Evolutionary conservation across 2,888 invertebrate genomes (phyloP).

Genomic region (Brenthis hecate): DNA sequence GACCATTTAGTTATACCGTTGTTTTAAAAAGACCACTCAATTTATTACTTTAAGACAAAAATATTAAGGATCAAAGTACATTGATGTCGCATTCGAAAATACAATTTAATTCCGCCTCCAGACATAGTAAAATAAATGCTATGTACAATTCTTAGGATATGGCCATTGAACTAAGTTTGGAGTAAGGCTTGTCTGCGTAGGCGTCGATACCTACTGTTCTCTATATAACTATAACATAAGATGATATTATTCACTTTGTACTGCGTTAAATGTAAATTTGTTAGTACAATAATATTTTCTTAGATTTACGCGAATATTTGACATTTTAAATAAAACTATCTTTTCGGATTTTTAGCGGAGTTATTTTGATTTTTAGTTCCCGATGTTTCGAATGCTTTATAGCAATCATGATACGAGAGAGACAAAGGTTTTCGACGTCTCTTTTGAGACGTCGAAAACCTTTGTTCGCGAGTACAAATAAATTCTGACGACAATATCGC

Average conservation of each 20-base stretch:
- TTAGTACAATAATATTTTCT: not conserved
- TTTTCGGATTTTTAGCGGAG: too few relatives aligned
- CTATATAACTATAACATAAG: conserved; percentile 3
- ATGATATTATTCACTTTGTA: not conserved
- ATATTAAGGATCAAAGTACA: conserved; percentile 18
- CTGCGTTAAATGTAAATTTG: conserved; percentile 7
- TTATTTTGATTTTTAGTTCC: too few relatives aligned
- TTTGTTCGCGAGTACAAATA: too few relatives aligned
- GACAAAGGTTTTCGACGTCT: too few relatives aligned
- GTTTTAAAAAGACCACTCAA: not conserved
- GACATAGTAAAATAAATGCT: conserved; percentile 34
- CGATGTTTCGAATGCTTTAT: too few relatives aligned
- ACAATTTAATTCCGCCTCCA: conserved; percentile 37
- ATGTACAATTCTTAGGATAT: conserved; percentile 30
- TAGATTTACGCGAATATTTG: not conserved
- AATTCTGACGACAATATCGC: too few relatives aligned
- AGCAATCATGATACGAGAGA: too few relatives aligned
- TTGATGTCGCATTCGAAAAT: conserved; percentile 10
- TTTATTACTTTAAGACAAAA: conserved; percentile 12
- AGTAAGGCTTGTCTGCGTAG: conserved; percentile 19
- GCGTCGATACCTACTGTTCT: conserved; percentile 24
- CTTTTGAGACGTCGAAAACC: too few relatives aligned
- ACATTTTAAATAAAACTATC: not conserved
- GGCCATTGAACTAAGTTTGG: conserved; percentile 20
- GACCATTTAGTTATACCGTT: conserved; percentile 31